These are phyloP conservation scores for Leptinotarsa lineolata DNA, from an alignment of 1,140 invertebrate genomes.

Conservation along the genomic window DNA sequence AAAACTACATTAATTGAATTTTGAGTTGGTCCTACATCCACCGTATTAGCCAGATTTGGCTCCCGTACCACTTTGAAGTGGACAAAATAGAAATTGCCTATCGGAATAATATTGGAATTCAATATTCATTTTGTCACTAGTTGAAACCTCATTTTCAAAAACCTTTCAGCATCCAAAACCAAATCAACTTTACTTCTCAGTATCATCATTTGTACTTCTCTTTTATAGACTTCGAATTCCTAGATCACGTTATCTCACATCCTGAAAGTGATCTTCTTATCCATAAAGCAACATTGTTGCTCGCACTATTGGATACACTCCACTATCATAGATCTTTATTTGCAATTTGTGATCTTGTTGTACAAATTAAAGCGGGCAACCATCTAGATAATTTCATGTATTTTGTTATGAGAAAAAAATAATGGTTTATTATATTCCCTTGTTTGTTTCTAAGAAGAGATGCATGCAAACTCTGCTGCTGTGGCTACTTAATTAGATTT, in stretches of 20 bases:
- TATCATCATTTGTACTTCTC: no score
- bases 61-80: no score
- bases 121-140: no score
- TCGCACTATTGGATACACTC: constrained; percentile 13
- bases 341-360: constrained; percentile 43
- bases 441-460: constrained; percentile 36
- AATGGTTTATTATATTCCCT: constrained; percentile 33
- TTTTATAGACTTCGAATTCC: neutral
- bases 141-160: no score
- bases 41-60: no score
- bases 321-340: constrained; percentile 34
- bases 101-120: no score
- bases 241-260: neutral
- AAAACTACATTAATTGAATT: no score
- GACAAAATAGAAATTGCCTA: no score
- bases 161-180: no score
- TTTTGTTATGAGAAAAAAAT: constrained; percentile 32
- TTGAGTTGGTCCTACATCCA: no score
- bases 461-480: constrained; percentile 19
- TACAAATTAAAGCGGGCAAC: constrained; percentile 40
- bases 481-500: constrained; percentile 34
- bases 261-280: neutral
- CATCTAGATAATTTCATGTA: constrained; percentile 42
- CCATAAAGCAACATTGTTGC: neutral
- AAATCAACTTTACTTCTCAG: no score